Evolutionary conservation across 2,113 vertebrate species (phyloP).

Genomic region (Neomonachus schauinslandi): DNA sequence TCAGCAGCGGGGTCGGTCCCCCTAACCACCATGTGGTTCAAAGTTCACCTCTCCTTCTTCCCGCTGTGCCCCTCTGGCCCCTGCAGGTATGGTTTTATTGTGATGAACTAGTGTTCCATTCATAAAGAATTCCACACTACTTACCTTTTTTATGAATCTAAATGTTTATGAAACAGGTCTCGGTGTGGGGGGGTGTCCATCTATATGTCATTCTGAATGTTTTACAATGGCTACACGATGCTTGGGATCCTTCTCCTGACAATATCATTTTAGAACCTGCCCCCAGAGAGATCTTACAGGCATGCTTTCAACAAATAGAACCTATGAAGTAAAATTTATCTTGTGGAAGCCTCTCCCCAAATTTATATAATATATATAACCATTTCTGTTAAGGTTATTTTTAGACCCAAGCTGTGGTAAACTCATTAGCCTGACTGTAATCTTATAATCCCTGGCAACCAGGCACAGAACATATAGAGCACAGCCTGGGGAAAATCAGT

Average conservation of each 20-base stretch:
- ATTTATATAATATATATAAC: background rate
- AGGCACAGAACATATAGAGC: background rate
- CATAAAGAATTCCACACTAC: background rate
- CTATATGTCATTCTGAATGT: background rate
- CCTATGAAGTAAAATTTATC: background rate
- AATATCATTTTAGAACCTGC: background rate
- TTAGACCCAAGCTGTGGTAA: constrained; percentile 47
- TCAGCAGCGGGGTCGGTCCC: background rate
- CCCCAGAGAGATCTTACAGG: background rate
- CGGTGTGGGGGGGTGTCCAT: rapidly evolving
- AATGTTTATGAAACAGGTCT: background rate
- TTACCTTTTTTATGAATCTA: background rate
- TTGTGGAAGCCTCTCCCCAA: background rate
- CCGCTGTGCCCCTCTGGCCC: background rate
- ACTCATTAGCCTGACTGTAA: constrained; percentile 15
- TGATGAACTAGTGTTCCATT: background rate
- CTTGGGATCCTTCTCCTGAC: background rate
- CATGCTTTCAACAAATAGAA: constrained; percentile 19
- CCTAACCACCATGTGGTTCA: background rate
- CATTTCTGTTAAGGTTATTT: constrained; percentile 18
- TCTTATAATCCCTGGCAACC: background rate
- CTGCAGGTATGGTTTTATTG: background rate
- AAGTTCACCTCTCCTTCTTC: background rate
- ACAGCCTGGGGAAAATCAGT: background rate
- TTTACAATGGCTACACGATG: background rate